These are phyloP conservation scores for Philereme transversata DNA, from an alignment of 2,888 invertebrate species.

Conservation along the genomic window DNA sequence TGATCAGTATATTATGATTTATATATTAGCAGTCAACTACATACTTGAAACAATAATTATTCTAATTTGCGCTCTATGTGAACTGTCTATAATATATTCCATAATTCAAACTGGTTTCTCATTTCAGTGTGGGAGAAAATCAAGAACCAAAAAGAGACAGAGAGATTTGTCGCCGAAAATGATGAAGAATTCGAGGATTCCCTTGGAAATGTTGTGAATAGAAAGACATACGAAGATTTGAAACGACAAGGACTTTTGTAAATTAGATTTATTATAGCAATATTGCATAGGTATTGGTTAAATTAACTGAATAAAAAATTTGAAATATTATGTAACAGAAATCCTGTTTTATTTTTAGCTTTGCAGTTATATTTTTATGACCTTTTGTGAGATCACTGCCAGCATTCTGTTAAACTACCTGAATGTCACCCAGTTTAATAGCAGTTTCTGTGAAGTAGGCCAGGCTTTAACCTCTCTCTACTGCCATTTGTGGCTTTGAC, in stretches of 20 bases:
- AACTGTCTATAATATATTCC: not conserved
- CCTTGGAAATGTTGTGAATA: conserved; percentile 98
- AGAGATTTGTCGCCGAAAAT: conserved; percentile 97
- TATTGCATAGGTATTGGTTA: not conserved
- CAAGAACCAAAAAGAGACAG: conserved; percentile 96
- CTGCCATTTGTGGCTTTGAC: no score
- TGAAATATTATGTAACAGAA: not conserved
- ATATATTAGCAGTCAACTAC: no score
- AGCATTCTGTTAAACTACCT: no score
- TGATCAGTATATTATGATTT: no score
- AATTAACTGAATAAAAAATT: conserved; percentile 4
- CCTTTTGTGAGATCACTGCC: no score
- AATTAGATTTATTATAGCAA: conserved; percentile 39
- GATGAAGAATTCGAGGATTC: conserved; percentile 99
- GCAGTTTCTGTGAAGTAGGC: no score
- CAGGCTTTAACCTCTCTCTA: no score
- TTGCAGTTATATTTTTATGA: no score
- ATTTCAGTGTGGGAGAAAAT: conserved; percentile 97
- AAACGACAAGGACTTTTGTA: conserved; percentile 98
- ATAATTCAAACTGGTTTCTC: conserved; percentile 27
- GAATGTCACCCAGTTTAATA: no score
- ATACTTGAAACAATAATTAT: no score
- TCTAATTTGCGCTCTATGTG: not conserved
- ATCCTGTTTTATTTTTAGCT: no score
- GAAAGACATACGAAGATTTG: conserved; percentile 99